Conservation (phyloP, 2,113 vertebrate species). For the Neodon shergylaensis region DNA sequence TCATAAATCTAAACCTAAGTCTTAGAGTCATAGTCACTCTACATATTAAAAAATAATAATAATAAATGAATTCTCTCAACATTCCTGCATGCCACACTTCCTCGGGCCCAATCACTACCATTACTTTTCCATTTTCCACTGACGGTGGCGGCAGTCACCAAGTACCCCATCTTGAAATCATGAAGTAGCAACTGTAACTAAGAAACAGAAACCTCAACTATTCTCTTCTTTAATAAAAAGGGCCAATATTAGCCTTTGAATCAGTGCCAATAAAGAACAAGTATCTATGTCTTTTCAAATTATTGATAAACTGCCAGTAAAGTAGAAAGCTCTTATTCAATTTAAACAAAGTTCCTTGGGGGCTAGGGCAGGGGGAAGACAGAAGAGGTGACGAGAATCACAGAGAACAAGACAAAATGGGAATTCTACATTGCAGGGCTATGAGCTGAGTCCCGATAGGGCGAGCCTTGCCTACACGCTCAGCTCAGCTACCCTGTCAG, state of each 20-base stretch:
- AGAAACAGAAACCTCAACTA: slow-evolving; percentile 33
- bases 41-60: slow-evolving; percentile 30
- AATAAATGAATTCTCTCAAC: neutral
- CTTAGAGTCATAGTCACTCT: neutral
- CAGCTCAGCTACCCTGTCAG: neutral
- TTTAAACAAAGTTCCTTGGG: neutral
- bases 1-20: neutral
- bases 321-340: neutral
- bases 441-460: neutral
- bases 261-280: slow-evolving; percentile 12
- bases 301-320: slow-evolving; percentile 18
- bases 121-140: neutral
- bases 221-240: slow-evolving; percentile 18
- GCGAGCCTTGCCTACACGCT: neutral
- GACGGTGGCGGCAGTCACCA: neutral
- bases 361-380: neutral
- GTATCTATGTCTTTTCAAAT: neutral
- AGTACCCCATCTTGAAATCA: neutral
- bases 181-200: slow-evolving; percentile 3
- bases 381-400: neutral
- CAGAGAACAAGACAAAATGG: neutral
- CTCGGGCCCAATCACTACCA: neutral
- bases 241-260: neutral
- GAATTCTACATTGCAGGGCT: slow-evolving; percentile 9
- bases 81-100: slow-evolving; percentile 19